Evolutionary conservation across 2,888 invertebrate genomes (phyloP), one percentile per base, ranked within the genome.

Genomic region (Cryptus armator): DNA sequence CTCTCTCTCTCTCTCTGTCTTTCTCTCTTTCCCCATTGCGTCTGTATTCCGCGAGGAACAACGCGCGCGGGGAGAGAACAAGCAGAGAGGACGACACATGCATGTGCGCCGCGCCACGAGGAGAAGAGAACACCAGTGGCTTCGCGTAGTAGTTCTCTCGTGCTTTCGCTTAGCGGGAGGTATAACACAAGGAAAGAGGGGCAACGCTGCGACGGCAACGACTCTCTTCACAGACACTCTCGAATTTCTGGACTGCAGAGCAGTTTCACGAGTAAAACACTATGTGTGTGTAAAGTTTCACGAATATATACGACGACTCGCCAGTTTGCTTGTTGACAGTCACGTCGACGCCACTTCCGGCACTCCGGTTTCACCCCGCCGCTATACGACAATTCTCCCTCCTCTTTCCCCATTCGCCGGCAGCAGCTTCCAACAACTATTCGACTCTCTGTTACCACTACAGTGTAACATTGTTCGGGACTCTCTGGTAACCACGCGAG

Each of bases 261-360:
- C 29, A 56, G 46, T 37, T 53, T 32, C 19, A 32, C 32, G 32
- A 32, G 32, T 62, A 62, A 24, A 62, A 14, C 29, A 14, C 16
- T 16, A 19, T 32, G 10, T 43, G 29, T 66, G 53, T 46, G 71
- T 66, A 10, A 32, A 62, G 62, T 62, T 29, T 48, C 70, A 76
- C 43, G 78, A 53, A 80, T 76, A 37, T 37, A 37, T 37, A 74
- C 64, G 81, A 59, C 68, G 81, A 77, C 70, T 81, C 62, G 74
- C 67, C 81, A 74, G 59, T 79, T 74, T 85, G 86, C 86, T 84
- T 88, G 87, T 88, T 88, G 88, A 89, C 88, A 87, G 85, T 87
- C 85, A 82, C 81, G 84, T 81, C 84, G 84, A 82, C 75, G 87
- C 86, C 86, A 90, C 89, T 90, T 90, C 90, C 90, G 89, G 89